Base-by-base conservation (phyloP, 1,140 invertebrate genomes). In the Orchestia grillus region DNA sequence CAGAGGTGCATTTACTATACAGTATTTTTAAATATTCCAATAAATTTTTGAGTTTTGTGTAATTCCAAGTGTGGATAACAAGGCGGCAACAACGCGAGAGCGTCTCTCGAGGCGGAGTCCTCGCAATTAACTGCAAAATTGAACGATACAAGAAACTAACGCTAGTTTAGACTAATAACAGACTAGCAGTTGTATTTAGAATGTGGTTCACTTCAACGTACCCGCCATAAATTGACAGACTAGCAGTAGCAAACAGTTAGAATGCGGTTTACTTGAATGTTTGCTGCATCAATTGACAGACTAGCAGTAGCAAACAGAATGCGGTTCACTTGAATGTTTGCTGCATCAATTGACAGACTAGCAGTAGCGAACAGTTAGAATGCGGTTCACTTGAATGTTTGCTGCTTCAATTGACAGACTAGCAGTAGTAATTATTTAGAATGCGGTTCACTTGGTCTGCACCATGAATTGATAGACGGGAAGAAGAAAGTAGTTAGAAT, bases 1-100 rank as follows among this genome's bases (percentile, higher is more conserved):
- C 92, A 94, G 92, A 94, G 92, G 92, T 94, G 92, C 92, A 94
- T 94, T 94, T 94, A 94, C 44, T 94, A 94, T 94, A 94, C 92
- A 94, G 92, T 94, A 94, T 94, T 94, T 94, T 44, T 94, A 47
- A 94, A 94, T 94, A 94, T 45, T 94, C 92, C 92, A 94, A 94
- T 94, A 94, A 94, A 94, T 94, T 94, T 44, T 94, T 47, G 92
- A 94, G 92, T 45, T 94, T 47, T 94, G 92, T 94, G 92, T 94
- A 94, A 94, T 94, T 94, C 92, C 92, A 94, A 94, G 4, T 44
- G 92, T 94, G 92, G 92, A 94, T 94, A 94, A 94, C 92, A 94
- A 94, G 43, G 92, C 92, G 44, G 44, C 44, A 94, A 94, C 92
- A 94, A 94, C 92, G 92, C 92, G 92, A 94, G 92, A 94, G 92